Conservation (phyloP, 2,888 invertebrate species). For the Polydrusus cervinus region DNA sequence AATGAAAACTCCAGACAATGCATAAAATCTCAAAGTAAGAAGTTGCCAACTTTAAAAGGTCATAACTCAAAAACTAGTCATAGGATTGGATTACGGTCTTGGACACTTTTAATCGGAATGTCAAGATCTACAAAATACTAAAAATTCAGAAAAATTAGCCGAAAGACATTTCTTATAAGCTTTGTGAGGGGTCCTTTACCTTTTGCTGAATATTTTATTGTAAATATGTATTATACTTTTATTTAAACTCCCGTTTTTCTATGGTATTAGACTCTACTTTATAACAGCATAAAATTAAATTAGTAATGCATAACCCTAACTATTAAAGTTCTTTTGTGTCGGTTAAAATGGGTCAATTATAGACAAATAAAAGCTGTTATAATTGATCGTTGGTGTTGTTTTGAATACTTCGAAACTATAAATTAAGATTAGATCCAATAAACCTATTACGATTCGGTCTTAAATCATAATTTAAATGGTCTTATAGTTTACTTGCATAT, state of each 20-base stretch:
- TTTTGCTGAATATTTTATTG: no score
- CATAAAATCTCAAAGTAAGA: no score
- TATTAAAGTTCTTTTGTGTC: constrained; percentile 3
- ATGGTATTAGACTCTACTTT: not conserved
- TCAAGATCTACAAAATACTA: no score
- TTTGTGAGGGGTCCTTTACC: no score
- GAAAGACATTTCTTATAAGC: no score
- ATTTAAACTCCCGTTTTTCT: not conserved
- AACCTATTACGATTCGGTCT: not conserved
- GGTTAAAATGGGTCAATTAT: constrained; percentile 6
- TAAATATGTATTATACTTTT: no score
- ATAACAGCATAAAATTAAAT: not conserved
- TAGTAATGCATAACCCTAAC: not conserved
- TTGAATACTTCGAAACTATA: constrained; percentile 4
- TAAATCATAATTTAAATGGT: constrained; percentile 12
- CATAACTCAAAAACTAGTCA: no score
- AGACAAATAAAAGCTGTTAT: not conserved
- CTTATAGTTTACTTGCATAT: not conserved
- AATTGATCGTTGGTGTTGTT: constrained; percentile 18
- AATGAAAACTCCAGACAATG: no score
- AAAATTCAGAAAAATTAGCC: no score
- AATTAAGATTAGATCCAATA: constrained; percentile 12
- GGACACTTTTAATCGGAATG: no score
- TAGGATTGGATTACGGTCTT: no score
- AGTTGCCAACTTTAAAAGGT: no score